Evolutionary conservation across 92 coral and sea anemone species (phyloP).

Genomic region (Umimayanthus chanpuru): DNA sequence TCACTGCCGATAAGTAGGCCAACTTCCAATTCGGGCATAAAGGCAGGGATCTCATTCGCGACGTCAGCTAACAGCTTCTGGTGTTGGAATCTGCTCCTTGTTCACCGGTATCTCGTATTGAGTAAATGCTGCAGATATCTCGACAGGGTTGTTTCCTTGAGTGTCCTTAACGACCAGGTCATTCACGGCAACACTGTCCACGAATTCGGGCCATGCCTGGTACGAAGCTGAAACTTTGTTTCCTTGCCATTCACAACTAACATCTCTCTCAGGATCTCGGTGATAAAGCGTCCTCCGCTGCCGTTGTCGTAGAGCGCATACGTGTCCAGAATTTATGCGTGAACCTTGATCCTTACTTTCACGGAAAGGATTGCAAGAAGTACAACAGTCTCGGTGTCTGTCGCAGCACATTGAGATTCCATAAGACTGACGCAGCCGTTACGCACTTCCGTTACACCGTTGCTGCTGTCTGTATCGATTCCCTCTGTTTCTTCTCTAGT

Average conservation of each 20-base stretch:
- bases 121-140: constrained; percentile 45
- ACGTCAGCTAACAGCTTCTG: constrained; percentile 48
- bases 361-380: constrained; percentile 70
- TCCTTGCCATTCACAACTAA: constrained; percentile 45
- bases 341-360: constrained; percentile 50
- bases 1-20: constrained; percentile 70
- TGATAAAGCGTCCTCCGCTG: constrained; percentile 69
- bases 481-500: background rate
- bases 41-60: constrained; percentile 54
- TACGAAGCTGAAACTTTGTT: constrained; percentile 55
- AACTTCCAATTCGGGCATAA: constrained; percentile 59
- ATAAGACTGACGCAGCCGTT: constrained; percentile 15
- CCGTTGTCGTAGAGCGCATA: constrained; percentile 78
- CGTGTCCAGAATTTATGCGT: constrained; percentile 41
- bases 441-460: too few relatives aligned
- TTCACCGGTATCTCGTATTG: constrained; percentile 54
- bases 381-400: background rate
- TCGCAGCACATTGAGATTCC: background rate
- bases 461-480: too few relatives aligned
- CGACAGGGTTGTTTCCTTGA: constrained; percentile 23
- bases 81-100: constrained; percentile 59
- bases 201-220: constrained; percentile 62
- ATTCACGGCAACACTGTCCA: constrained; percentile 36
- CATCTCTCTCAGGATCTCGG: constrained; percentile 52
- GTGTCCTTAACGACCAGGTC: constrained; percentile 46